Evolutionary conservation across 2,888 invertebrate genomes (phyloP), one percentile per base, ranked within the genome.

Genomic region (Sycophila texana): DNA sequence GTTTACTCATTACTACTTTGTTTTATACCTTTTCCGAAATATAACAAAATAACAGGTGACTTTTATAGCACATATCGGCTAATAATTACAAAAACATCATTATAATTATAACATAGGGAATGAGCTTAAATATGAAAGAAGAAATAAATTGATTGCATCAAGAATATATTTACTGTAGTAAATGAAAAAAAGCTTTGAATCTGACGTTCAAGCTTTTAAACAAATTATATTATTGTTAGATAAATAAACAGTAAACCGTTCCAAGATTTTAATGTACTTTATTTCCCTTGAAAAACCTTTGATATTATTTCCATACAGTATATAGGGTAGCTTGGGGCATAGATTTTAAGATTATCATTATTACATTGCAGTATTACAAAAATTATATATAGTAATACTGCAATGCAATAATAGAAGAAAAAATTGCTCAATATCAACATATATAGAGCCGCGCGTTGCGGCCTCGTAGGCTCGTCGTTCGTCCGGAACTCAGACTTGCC

Each of bases 141-240:
- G 30, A 72, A 49, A 66, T 39, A 57, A 55, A 55, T 16, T 49
- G n/a, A 51, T 68, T 72, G 51, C 86, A 86, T 88, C 84, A 87
- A 87, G 87, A 88, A 88, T 87, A 89, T 85, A 79, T 88, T 88
- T 87, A 88, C 87, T 88, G 84, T 86, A 84, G 58, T 80, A 55
- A 60, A 77, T 67, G 61, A 75, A 82, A 71, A 77, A 51, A 65
- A 74, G 74, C 75, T 79, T 74, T 39, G 73, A 76, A 79, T 76
- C 58, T 67, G 39, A 61, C n/a, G 53, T 22, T 53, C 13, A 58
- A 53, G 66, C 51, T 74, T 75, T 57, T 39, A 71, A 74, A 47
- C 18, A 22, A 26, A 71, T 74, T 74, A 74, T 70, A 70, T 74
- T 63, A 67, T 74, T 79, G 61, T 57, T 65, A 70, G 66, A 71